These are phyloP conservation scores for Acestrorhynchus altus DNA, from an alignment of 2,797 vertebrate genomes.

Conservation along the genomic window DNA sequence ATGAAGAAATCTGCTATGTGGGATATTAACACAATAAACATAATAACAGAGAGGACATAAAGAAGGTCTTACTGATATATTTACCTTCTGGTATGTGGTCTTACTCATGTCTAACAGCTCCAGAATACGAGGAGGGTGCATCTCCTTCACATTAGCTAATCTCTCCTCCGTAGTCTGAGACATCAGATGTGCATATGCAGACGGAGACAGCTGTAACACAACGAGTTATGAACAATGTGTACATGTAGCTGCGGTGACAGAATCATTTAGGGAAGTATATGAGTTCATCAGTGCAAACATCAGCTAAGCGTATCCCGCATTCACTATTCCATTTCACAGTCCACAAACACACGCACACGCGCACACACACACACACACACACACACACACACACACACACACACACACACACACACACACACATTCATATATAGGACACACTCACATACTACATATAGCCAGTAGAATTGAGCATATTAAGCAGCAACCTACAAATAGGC, in stretches of 20 bases:
- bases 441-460: not conserved
- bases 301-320: not conserved
- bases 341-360: not conserved
- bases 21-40: not conserved
- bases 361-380: not conserved
- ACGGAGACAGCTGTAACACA: conserved; percentile 83
- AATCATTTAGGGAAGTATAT: not conserved
- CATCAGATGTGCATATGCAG: conserved; percentile 85
- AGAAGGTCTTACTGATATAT: conserved; percentile 11
- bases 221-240: conserved; percentile 5
- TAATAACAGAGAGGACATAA: not conserved
- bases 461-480: not conserved
- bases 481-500: not conserved
- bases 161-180: conserved; percentile 82
- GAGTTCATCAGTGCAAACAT: not conserved
- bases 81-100: conserved; percentile 85
- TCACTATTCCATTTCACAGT: not conserved
- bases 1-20: not conserved
- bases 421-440: not conserved
- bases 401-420: not conserved
- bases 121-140: conserved; percentile 76
- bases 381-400: not conserved
- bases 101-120: conserved; percentile 81
- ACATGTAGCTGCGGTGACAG: not conserved
- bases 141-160: conserved; percentile 71